Percentiles rank a stretch among this genome's conserved stretches.
These are phyloP conservation scores for Mastomys natalensis DNA, from an alignment of 2,113 vertebrate species.

Conservation along the genomic window DNA sequence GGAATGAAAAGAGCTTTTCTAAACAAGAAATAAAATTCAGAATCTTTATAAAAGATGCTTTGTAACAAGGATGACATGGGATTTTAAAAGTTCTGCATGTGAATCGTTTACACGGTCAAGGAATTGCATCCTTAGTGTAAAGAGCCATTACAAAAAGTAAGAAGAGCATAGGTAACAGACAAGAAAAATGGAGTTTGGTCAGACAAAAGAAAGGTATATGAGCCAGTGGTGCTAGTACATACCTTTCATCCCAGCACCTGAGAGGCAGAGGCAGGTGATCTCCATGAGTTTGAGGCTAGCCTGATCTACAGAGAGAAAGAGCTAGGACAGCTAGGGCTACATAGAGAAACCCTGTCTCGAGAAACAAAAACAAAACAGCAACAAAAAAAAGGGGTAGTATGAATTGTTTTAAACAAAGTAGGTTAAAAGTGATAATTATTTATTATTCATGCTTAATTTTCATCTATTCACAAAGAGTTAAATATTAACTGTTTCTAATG, in stretches of 20 bases:
- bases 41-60: slow-evolving; percentile 2
- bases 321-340: not conserved
- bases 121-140: not conserved
- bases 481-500: not conserved
- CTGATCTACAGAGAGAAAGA: not conserved
- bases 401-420: not conserved
- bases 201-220: not conserved
- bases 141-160: not conserved
- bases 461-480: not conserved
- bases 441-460: slow-evolving; percentile 10
- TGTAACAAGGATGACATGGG: not conserved
- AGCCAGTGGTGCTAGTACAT: not conserved
- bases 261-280: not conserved
- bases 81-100: not conserved
- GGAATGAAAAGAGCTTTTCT: not conserved
- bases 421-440: slow-evolving; percentile 8
- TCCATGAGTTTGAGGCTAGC: not conserved
- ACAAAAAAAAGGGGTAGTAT: not conserved
- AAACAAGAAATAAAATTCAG: not conserved
- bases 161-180: not conserved
- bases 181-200: not conserved
- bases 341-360: not conserved
- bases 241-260: no score
- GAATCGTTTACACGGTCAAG: not conserved
- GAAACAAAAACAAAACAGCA: not conserved